These are phyloP conservation scores for Drosophila tsacasi DNA, from an alignment of 1,140 invertebrate species.

Conservation along the genomic window DNA sequence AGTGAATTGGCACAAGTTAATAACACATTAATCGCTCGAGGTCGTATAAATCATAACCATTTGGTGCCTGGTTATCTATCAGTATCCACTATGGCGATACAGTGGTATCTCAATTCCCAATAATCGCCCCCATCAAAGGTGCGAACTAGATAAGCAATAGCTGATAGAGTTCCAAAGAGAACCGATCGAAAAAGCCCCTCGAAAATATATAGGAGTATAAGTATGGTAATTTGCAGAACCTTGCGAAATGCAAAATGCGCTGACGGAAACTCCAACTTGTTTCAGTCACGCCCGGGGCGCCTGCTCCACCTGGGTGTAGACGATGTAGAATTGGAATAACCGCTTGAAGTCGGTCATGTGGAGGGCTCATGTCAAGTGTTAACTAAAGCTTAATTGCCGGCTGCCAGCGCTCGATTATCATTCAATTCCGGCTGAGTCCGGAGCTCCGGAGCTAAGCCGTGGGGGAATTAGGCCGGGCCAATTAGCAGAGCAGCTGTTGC, in stretches of 20 bases:
- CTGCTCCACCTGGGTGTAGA: not conserved
- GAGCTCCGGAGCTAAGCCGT: not conserved
- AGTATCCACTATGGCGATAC: not conserved
- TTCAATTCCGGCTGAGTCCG: constrained; percentile 11
- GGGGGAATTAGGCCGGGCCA: constrained; percentile 34
- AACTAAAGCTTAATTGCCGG: constrained; percentile 56
- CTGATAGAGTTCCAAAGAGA: constrained; percentile 3
- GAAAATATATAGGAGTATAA: not conserved
- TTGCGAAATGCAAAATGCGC: not conserved
- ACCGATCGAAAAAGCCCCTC: constrained; percentile 8
- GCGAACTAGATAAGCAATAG: constrained; percentile 9
- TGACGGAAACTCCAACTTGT: constrained; percentile 9
- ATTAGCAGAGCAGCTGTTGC: constrained; percentile 57
- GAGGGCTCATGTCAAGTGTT: constrained; percentile 42
- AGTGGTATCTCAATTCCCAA: constrained; percentile 13
- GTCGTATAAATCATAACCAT: constrained; percentile 45
- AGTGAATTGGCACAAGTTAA: constrained; percentile 24
- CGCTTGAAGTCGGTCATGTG: constrained; percentile 15
- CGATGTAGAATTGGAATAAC: not conserved
- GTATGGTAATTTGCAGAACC: constrained; percentile 1
- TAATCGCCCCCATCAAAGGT: constrained; percentile 18
- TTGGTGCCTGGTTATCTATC: constrained; percentile 7
- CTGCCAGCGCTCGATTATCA: constrained; percentile 50
- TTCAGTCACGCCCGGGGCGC: constrained; percentile 20
- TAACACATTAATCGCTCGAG: constrained; percentile 37